Base-by-base conservation (phyloP, 2,888 invertebrate genomes). In the Lasioglossum zephyrum region DNA sequence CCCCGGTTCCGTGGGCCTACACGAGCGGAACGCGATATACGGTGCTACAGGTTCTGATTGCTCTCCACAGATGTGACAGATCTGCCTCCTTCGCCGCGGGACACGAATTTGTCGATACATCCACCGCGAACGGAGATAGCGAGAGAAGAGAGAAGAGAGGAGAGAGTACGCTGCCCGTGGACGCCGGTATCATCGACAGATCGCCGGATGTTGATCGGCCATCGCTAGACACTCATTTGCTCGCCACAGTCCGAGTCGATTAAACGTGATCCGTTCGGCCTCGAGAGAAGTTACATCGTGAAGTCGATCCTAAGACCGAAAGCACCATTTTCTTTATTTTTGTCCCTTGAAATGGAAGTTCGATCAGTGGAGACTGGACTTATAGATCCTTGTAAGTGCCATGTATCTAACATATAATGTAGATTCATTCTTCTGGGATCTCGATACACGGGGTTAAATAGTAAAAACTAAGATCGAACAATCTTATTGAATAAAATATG, bases 41-140 rank as follows among this genome's bases (percentile, higher is more conserved):
- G 77, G 81, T 87, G 91, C 90, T 86, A 89, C 90, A 89, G 91
- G 92, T 89, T 91, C 91, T 93, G 93, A 93, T 93, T 93, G 91
- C 92, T 90, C 91, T 90, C 90, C 87, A 88, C 87, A 83, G 90
- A 92, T 88, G 87, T 92, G 91, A 92, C 92, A 87, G 91, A 91
- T 92, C 91, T 91, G 90, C 90, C 89, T 90, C 87, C 90, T 88
- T 88, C 91, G 82, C 91, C 89, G 87, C 92, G 91, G 92, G 92
- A 89, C 92, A 91, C 91, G 88, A 92, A 91, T 92, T 92, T 90
- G 91, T 91, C 91, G 88, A 81, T 85, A 85, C 82, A 83, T 60
- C 73, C 85, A 79, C 39, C 72, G n/a, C 81, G 77, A 76, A 79
- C 53, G 76, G 22, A 66, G 80, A 69, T 82, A 53, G 53, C 6